Conservation (phyloP, 2,888 invertebrate species). For the Apodemia mormo region DNA sequence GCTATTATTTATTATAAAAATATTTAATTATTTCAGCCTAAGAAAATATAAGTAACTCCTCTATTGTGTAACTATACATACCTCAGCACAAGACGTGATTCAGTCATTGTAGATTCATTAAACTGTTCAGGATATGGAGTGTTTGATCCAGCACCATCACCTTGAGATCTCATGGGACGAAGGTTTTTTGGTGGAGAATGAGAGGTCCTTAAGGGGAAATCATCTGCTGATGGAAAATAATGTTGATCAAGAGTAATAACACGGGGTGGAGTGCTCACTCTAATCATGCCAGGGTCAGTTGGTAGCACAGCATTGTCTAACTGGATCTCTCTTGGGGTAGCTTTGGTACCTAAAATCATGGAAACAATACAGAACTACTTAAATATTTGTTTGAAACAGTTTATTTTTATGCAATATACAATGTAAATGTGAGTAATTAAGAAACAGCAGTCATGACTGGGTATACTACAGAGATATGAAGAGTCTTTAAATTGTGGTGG, state of each 20-base stretch:
- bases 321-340: conserved; percentile 92
- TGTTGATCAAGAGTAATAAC: conserved; percentile 93
- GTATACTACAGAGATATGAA: too few species aligned
- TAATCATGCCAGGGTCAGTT: conserved; percentile 86
- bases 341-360: conserved; percentile 85
- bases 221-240: conserved; percentile 87
- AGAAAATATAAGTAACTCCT: too few species aligned
- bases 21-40: too few species aligned
- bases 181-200: conserved; percentile 66
- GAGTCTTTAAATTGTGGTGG: too few species aligned
- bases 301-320: conserved; percentile 91
- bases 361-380: background rate
- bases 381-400: too few species aligned
- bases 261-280: conserved; percentile 94
- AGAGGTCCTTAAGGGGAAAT: conserved; percentile 59
- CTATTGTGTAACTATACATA: conserved; percentile 34
- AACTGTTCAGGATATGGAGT: conserved; percentile 64
- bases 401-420: too few species aligned
- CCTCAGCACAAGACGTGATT: conserved; percentile 72
- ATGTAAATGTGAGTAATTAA: too few species aligned
- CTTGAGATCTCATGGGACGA: conserved; percentile 60
- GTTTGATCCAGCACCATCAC: conserved; percentile 64
- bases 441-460: too few species aligned
- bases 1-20: too few species aligned
- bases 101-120: conserved; percentile 74